phyloP scores from a whole-genome alignment of 2,888 invertebrate genomes.

The Apoda limacodes region DNA sequence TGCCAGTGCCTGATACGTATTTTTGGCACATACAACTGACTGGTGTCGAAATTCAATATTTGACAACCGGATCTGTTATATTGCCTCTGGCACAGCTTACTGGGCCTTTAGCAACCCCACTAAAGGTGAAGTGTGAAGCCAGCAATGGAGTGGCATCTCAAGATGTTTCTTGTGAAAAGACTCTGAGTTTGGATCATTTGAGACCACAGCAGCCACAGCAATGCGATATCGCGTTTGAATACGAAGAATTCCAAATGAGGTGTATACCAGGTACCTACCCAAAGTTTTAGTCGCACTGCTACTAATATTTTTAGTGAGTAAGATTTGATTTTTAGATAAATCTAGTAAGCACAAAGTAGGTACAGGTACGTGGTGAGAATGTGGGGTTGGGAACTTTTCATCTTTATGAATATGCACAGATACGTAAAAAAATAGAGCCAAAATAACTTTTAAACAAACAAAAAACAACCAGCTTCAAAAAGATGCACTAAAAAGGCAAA shows the following conservation, averaged over 20 bases:
- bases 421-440: no score
- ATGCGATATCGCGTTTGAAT: conserved; percentile 54
- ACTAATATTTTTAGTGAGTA: no score
- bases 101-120: conserved; percentile 39
- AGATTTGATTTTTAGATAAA: no score
- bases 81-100: conserved; percentile 49
- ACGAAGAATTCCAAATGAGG: conserved; percentile 55
- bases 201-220: conserved; percentile 51
- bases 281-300: no score
- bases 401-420: no score
- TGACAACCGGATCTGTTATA: conserved; percentile 49
- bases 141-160: conserved; percentile 53
- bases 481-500: no score
- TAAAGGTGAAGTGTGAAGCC: conserved; percentile 49
- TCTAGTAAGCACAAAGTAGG: no score
- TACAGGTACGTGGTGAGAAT: no score
- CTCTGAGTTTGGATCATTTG: conserved; percentile 44
- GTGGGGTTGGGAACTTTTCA: no score
- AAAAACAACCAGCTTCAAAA: no score
- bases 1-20: conserved; percentile 49
- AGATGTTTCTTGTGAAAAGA: conserved; percentile 42
- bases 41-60: conserved; percentile 45
- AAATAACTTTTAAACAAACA: no score
- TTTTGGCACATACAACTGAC: conserved; percentile 54
- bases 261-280: conserved; percentile 62